Conservation (phyloP, 2,888 invertebrate species). For the Drosophila testacea region DNA sequence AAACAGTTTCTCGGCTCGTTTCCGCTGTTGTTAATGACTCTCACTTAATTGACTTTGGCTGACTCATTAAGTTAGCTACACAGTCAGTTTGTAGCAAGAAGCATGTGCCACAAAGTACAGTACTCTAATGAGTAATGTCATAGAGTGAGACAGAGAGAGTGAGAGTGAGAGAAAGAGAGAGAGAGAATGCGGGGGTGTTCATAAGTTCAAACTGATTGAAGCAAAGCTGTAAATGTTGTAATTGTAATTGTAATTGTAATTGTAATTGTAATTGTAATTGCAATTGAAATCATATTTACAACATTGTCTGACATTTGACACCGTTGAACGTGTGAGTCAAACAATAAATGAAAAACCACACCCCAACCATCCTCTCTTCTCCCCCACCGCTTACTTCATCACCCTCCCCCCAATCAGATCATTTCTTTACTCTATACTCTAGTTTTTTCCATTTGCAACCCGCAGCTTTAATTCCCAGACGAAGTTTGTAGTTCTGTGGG, state of each 20-base stretch:
- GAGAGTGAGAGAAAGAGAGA: too few species aligned
- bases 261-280: slow-evolving; percentile 41
- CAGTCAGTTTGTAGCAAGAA: background rate
- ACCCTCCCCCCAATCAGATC: background rate
- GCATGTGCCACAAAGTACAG: slow-evolving; percentile 16
- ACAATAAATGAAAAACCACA: background rate
- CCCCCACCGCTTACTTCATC: background rate
- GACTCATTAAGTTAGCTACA: slow-evolving; percentile 26
- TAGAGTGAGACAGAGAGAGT: background rate
- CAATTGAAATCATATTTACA: slow-evolving; percentile 62
- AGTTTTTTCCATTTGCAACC: slow-evolving; percentile 1
- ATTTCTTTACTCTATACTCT: background rate
- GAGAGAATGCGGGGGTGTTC: slow-evolving; percentile 5
- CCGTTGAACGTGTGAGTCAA: slow-evolving; percentile 21
- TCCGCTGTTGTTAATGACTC: slow-evolving; percentile 28
- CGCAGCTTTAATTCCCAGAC: background rate
- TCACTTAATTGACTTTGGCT: slow-evolving; percentile 34
- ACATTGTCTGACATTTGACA: slow-evolving; percentile 64
- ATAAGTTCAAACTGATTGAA: slow-evolving; percentile 16
- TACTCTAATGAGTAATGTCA: slow-evolving; percentile 16
- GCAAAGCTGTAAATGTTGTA: slow-evolving; percentile 46
- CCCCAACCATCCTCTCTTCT: background rate
- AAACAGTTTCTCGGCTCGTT: slow-evolving; percentile 8
- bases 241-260: slow-evolving; percentile 47
- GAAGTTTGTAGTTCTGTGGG: background rate